Base-by-base conservation (phyloP, 2,797 vertebrate species). In the Sebastes melanostomus region DNA sequence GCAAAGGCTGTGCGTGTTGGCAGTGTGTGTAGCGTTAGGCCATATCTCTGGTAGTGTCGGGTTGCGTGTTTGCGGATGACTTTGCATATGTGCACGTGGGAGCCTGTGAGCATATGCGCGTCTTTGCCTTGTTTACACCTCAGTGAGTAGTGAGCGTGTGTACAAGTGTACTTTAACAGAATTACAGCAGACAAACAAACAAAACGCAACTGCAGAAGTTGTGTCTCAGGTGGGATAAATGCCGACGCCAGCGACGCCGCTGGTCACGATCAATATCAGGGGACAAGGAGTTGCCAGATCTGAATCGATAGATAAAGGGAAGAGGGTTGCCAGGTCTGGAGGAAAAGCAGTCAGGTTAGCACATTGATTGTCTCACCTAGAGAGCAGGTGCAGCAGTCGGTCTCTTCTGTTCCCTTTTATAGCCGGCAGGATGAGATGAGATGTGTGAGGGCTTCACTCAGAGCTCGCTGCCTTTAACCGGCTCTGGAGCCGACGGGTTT, bases 291-390 rank as follows among this genome's bases (percentile, higher is more conserved):
- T 76, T 82, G 85, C 88, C 83, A 87, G 85, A 75, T 87, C 73
- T 77, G 66, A 80, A 75, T 90, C 69, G 1, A 85, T 78, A 72
- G 80, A 76, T 88, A 77, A 78, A 88, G 67, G 52, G 70, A 78
- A 77, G 69, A 59, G 74, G 54, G 77, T 87, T 87, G 76, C 79
- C 84, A 84, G 85, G 68, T 89, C 84, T 86, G 84, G 60, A 78
- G 83, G 79, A 86, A 73, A 91, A 87, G 78, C 63, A 85, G 80
- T 78, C 84, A 82, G 91, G 94, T 95, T 93, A 91, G 83, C 68
- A 66, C 82, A 94, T 93, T 68, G 89, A 94, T 93, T 85, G 72
- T 65, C 60, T 87, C 78, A 30, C 27, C 36, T 30, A 8, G 72
- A 66, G 72, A 60, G 60, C 84, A 76, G 81, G 73, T 88, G 81